These are phyloP conservation scores for Erynnis tages DNA, from an alignment of 2,888 invertebrate species.

Conservation along the genomic window DNA sequence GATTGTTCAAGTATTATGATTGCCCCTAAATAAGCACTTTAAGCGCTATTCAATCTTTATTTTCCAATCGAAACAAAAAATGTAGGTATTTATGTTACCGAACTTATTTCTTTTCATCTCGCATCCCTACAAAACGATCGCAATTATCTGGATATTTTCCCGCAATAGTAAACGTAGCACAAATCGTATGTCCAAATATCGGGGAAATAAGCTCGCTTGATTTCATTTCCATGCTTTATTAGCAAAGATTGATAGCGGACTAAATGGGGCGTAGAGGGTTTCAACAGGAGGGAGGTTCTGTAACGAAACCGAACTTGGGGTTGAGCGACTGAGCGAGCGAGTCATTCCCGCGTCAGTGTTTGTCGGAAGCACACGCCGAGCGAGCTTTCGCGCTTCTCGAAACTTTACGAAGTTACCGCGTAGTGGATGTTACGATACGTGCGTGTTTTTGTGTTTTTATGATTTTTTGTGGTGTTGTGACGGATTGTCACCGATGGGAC, in stretches of 20 bases:
- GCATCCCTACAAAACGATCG: not conserved
- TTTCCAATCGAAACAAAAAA: not conserved
- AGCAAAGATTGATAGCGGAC: slow-evolving; percentile 26
- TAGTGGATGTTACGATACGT: slow-evolving; percentile 10
- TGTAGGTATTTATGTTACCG: not conserved
- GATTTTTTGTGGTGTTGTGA: slow-evolving; percentile 11
- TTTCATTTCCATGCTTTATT: slow-evolving; percentile 29
- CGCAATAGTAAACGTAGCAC: slow-evolving; percentile 2
- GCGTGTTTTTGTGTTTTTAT: slow-evolving; percentile 9
- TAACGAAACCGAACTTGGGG: too few species aligned
- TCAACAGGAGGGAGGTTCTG: slow-evolving; percentile 55
- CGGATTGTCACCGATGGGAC: slow-evolving; percentile 17
- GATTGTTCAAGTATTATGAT: too few species aligned
- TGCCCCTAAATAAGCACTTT: too few species aligned
- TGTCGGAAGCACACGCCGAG: slow-evolving; percentile 4
- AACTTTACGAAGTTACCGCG: slow-evolving; percentile 25
- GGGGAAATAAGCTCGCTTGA: slow-evolving; percentile 26
- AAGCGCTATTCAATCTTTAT: too few species aligned
- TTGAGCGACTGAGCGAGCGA: not conserved
- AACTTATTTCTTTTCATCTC: slow-evolving; percentile 2
- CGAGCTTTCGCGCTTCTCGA: slow-evolving; percentile 9
- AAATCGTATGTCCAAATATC: slow-evolving; percentile 22
- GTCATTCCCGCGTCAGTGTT: not conserved
- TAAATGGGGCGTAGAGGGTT: slow-evolving; percentile 40
- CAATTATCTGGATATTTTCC: slow-evolving; percentile 9